phyloP scores from a whole-genome alignment of 2,797 vertebrate species.

The Danio kyathit region DNA sequence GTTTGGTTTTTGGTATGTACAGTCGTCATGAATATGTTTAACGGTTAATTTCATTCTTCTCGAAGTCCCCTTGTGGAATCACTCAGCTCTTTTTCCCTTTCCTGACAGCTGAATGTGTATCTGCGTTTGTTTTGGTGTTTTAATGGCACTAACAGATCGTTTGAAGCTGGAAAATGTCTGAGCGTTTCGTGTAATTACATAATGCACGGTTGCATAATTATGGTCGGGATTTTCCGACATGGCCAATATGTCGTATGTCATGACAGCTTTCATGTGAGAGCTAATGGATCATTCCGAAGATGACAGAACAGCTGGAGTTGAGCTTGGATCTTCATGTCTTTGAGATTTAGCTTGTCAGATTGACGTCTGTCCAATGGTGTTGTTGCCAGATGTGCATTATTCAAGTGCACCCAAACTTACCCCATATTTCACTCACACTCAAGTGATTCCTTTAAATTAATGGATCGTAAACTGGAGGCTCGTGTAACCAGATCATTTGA shows the following conservation, averaged over 20 bases:
- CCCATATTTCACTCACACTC: not conserved
- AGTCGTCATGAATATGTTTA: not conserved
- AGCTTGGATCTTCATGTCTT: constrained; percentile 3
- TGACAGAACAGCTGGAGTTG: not conserved
- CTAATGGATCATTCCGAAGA: constrained; percentile 12
- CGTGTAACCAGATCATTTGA: not conserved
- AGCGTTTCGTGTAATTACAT: not conserved
- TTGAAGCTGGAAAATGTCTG: constrained; percentile 23
- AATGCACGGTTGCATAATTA: not conserved
- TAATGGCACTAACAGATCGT: not conserved
- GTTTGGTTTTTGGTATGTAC: not conserved
- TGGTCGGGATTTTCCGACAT: not conserved
- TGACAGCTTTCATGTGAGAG: not conserved
- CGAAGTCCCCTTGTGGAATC: not conserved
- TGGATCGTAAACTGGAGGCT: not conserved
- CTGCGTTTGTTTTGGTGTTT: not conserved
- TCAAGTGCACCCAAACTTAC: not conserved
- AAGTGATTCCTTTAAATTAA: not conserved
- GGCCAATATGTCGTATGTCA: not conserved
- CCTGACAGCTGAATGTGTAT: constrained; percentile 22
- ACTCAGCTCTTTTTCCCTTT: not conserved
- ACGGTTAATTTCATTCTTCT: constrained; percentile 19
- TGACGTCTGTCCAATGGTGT: not conserved
- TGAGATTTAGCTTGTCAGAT: constrained; percentile 7
- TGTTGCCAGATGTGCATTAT: not conserved